A percentile compares a stretch with the other conserved stretches of the same genome.
Evolutionary conservation across 2,797 vertebrate species (phyloP).

Genomic region (Aphelocoma californica): DNA sequence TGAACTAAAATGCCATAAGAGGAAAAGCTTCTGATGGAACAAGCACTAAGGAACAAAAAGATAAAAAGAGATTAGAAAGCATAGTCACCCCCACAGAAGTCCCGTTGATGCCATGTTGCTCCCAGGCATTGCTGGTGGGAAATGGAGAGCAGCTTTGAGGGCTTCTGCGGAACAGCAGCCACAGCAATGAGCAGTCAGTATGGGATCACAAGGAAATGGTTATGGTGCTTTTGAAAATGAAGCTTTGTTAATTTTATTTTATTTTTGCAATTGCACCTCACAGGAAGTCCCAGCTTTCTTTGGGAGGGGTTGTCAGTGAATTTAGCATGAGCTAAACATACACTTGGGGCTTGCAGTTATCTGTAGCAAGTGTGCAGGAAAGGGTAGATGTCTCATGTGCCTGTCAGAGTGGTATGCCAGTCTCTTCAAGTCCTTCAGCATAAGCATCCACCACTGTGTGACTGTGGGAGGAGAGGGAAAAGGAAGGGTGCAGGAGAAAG

Average conservation of each 20-base stretch:
- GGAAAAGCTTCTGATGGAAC: background rate
- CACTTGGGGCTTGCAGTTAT: background rate
- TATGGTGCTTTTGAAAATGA: background rate
- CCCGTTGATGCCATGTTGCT: background rate
- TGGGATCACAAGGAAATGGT: background rate
- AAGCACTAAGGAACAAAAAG: background rate
- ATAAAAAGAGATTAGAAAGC: background rate
- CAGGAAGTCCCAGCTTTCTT: background rate
- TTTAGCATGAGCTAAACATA: background rate
- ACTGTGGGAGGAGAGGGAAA: background rate
- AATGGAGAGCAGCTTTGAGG: background rate
- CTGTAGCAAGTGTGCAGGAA: background rate
- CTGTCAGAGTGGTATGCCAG: background rate
- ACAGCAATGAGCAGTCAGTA: background rate
- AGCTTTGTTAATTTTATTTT: background rate
- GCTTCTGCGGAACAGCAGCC: background rate
- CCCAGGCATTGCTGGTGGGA: background rate
- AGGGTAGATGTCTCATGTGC: fast-evolving
- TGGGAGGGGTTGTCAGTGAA: background rate
- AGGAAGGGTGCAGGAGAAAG: background rate
- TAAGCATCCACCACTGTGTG: background rate
- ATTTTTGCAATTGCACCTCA: background rate
- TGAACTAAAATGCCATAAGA: background rate
- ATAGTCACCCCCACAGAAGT: background rate
- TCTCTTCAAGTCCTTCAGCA: background rate